A percentile compares a stretch with the other conserved stretches of the same genome.
Evolutionary conservation across 1,140 invertebrate genomes (phyloP).

Genomic region (Drosophila pachea): DNA sequence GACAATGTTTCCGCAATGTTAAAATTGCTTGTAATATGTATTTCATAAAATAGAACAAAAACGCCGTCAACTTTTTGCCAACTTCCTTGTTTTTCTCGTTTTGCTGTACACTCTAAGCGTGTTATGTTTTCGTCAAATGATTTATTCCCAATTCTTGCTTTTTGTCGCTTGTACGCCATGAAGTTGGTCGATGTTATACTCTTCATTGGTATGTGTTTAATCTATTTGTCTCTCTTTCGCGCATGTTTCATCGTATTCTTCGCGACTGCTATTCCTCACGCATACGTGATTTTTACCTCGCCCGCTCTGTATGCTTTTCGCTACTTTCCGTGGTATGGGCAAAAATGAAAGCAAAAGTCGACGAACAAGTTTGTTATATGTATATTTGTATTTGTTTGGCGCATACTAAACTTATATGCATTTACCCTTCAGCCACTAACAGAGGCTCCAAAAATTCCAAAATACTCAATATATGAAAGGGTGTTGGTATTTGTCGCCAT

Average conservation of each 20-base stretch:
- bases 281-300: constrained; percentile 71
- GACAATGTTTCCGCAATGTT: constrained; percentile 36
- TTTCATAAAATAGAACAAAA: constrained; percentile 35
- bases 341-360: constrained; percentile 78
- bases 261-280: constrained; percentile 43
- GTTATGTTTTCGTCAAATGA: constrained; percentile 63
- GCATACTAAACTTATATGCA: constrained; percentile 34
- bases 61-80: constrained; percentile 22
- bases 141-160: constrained; percentile 56
- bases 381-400: constrained; percentile 35
- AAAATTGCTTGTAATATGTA: constrained; percentile 20
- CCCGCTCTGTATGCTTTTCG: constrained; percentile 59
- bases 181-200: constrained; percentile 58
- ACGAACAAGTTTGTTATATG: constrained; percentile 66
- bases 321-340: constrained; percentile 46
- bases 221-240: constrained; percentile 45
- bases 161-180: constrained; percentile 49
- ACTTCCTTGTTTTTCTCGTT: constrained; percentile 33
- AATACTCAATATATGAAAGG: constrained; percentile 52
- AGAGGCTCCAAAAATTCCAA: constrained; percentile 19
- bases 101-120: constrained; percentile 39
- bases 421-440: not conserved
- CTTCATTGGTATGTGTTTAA: constrained; percentile 18
- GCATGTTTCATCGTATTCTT: constrained; percentile 4
- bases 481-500: constrained; percentile 37